phyloP scores from a whole-genome alignment of 2,113 vertebrate genomes.

The Gobius niger region DNA sequence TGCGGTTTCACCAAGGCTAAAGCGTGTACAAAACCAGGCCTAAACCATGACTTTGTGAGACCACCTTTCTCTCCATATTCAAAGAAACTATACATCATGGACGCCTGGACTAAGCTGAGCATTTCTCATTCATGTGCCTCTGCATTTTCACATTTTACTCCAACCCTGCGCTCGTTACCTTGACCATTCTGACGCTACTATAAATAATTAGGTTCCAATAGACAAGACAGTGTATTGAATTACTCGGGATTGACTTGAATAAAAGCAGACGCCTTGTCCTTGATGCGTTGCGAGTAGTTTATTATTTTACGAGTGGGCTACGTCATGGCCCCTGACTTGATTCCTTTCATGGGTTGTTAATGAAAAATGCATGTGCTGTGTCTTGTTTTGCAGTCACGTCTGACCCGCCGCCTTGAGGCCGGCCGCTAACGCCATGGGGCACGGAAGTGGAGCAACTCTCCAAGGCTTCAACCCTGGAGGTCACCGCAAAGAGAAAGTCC shows the following conservation, averaged over 20 bases:
- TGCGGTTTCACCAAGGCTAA: no score
- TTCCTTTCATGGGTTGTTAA: background rate
- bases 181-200: background rate
- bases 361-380: conserved; percentile 19
- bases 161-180: background rate
- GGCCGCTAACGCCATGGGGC: conserved; percentile 54
- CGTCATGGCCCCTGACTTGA: background rate
- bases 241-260: background rate
- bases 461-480: conserved; percentile 67
- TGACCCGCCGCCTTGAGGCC: conserved; percentile 12
- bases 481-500: conserved; percentile 62
- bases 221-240: background rate
- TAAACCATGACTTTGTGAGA: no score
- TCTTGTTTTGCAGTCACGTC: conserved; percentile 41
- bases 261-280: background rate
- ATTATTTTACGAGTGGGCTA: conserved; percentile 3
- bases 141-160: no score
- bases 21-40: no score
- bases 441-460: conserved; percentile 43
- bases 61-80: no score
- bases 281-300: background rate
- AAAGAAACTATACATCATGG: no score
- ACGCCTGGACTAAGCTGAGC: no score
- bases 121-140: no score
- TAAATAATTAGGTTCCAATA: background rate